Evolutionary conservation across 2,797 vertebrate species (phyloP), one percentile per base, ranked within the genome.

Genomic region (Mormyrops attenuatus): DNA sequence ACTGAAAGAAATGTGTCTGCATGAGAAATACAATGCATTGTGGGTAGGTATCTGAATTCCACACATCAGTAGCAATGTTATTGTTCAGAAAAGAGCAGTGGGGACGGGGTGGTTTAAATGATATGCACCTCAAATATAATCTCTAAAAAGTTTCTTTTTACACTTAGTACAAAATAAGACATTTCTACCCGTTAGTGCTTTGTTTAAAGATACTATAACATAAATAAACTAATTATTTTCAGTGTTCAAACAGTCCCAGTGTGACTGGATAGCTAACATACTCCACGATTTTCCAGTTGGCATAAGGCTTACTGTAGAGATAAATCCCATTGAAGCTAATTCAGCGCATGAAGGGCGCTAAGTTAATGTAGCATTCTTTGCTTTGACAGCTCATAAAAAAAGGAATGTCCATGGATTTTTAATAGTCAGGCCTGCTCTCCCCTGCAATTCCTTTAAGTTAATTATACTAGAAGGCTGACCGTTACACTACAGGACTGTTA

Each of bases 171-270:
- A 93, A 94, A 97, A 96, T 96, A 97, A 97, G 96, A 96, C 96
- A 96, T 97, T 95, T 96, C 97, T 97, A 97, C 95, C 96, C 96
- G 96, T 97, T 97, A 97, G 97, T 96, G 97, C 97, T 97, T 97
- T 94, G 95, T 91, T 95, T 93, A 93, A 94, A 92, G 90, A 94
- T 95, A 92, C 95, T 95, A 95, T 95, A 95, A 94, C 95, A 97
- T 97, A 97, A 97, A 98, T 97, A 98, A 97, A 95, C 94, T 95
- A 96, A 92, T 93, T 93, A 90, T 95, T 93, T 95, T 97, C 94
- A 96, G 93, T 96, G 95, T 97, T 97, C 95, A 94, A 96, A 95
- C 92, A 93, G 92, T 95, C 97, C 97, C 97, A 98, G 97, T 98
- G 97, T 97, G 95, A 97, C 94, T 92, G 94, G 96, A 94, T 95